Base-by-base conservation (phyloP, 2,888 invertebrate genomes). In the Neoitamus cyanurus region DNA sequence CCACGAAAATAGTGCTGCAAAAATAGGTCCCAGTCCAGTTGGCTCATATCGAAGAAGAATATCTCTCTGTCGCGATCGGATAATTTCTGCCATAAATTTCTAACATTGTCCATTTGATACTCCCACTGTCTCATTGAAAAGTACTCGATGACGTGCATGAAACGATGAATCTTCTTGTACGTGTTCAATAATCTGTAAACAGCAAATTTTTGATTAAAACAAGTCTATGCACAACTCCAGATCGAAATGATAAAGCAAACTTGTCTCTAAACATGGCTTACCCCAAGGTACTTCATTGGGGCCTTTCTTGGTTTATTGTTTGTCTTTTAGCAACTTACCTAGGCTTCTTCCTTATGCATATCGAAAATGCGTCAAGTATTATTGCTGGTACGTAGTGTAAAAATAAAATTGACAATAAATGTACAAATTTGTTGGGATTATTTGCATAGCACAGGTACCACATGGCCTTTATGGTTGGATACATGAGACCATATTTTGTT, bases 81-180 rank as follows among this genome's bases (percentile, higher is more conserved):
- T 83, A 96, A 88, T 0, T 93, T 92, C 0, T 90, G 89, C 92
- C 94, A 93, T 88, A 97, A 92, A 2, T 88, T 89, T 15, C 92
- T 90, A 0, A 95, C 93, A 73, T 94, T 94, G n/a, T 92, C 91
- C 86, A 94, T 94, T 0, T 92, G 90, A 89, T 96, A 96, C 30
- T 92, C 91, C 97, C 97, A 98, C 86, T 96, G 94, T 86, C 94
- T 93, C 11, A 93, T 94, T 2, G 96, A 94, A 91, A 97, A 98
- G 90, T 96, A 97, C 87, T 95, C 94, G 70, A 97, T 92, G 0
- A 95, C 94, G 80, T 94, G 93, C 87, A 95, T 93, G 83, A 96
- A 93, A 87, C 94, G 94, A 91, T 95, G 95, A 83, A 97, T 94
- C 89, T 95, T 95, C 85, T 93, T 92, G 91, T 97, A 97, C 0